Evolutionary conservation across 2,888 invertebrate genomes (phyloP).

Genomic region (Mantis religiosa): DNA sequence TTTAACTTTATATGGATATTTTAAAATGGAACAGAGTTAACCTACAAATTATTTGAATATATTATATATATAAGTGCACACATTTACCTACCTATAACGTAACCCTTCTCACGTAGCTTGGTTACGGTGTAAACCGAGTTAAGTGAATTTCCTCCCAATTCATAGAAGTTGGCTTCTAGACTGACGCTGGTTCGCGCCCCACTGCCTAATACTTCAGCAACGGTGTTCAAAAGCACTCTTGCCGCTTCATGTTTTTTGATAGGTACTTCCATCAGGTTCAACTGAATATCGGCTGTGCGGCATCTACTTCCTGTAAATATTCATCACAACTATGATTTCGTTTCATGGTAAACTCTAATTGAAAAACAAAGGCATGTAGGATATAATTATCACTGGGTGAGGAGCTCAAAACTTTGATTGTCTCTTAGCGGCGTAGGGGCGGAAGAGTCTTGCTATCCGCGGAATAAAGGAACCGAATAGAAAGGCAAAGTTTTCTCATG

Average conservation of each 20-base stretch:
- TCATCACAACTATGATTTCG: neutral
- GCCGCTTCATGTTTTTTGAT: slow-evolving; percentile 58
- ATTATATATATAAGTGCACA: no score
- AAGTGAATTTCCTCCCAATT: slow-evolving; percentile 80
- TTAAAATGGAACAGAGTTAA: no score
- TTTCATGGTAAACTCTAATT: no score
- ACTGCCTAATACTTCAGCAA: slow-evolving; percentile 59
- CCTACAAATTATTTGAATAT: no score
- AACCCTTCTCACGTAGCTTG: slow-evolving; percentile 69
- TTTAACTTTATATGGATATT: no score
- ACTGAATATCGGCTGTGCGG: slow-evolving; percentile 33
- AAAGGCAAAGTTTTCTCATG: no score
- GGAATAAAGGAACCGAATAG: no score
- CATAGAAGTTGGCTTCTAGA: slow-evolving; percentile 70
- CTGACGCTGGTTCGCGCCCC: slow-evolving; percentile 60
- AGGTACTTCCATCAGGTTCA: slow-evolving; percentile 63
- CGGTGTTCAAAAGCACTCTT: slow-evolving; percentile 66
- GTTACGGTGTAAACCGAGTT: slow-evolving; percentile 82
- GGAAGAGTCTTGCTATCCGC: no score
- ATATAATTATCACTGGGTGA: no score
- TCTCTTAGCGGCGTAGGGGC: no score
- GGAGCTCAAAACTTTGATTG: no score
- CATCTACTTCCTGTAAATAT: neutral
- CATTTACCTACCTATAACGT: slow-evolving; percentile 59
- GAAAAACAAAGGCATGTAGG: no score